Conservation (phyloP, 2,888 invertebrate genomes). For the Dicranocentrus wangi region DNA sequence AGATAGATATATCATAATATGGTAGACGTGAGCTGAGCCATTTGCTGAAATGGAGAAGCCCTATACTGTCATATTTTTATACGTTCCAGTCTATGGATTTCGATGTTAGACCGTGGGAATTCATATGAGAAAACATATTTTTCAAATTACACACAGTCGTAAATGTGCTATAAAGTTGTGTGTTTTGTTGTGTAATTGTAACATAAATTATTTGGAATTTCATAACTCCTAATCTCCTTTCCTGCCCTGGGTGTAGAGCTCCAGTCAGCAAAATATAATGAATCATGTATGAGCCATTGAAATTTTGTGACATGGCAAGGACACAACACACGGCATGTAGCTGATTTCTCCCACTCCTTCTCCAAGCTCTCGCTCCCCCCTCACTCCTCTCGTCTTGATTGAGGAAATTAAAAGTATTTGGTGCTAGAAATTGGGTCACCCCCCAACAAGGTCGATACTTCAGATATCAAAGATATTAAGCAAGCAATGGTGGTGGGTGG, state of each 20-base stretch:
- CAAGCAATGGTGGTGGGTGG: too few species aligned
- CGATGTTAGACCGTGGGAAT: background rate
- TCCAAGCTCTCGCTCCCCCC: too few species aligned
- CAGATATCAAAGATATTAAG: too few species aligned
- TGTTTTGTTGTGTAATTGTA: constrained; percentile 4
- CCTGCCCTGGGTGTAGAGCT: background rate
- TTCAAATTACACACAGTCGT: background rate
- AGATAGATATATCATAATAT: too few species aligned
- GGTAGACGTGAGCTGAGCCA: background rate
- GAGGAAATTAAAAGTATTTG: constrained; percentile 7
- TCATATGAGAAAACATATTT: background rate
- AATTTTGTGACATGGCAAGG: too few species aligned
- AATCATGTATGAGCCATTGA: too few species aligned
- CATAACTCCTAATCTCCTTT: background rate
- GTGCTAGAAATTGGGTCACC: background rate
- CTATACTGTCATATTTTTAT: too few species aligned
- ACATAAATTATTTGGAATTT: constrained; percentile 8
- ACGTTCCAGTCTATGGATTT: too few species aligned
- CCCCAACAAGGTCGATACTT: background rate
- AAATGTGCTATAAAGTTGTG: background rate
- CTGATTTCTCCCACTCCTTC: too few species aligned
- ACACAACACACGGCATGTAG: too few species aligned
- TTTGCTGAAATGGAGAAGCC: too few species aligned
- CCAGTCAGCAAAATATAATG: too few species aligned
- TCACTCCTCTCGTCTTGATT: background rate